Conservation (phyloP, 2,888 invertebrate genomes). For the Pyrochroa serraticornis region DNA sequence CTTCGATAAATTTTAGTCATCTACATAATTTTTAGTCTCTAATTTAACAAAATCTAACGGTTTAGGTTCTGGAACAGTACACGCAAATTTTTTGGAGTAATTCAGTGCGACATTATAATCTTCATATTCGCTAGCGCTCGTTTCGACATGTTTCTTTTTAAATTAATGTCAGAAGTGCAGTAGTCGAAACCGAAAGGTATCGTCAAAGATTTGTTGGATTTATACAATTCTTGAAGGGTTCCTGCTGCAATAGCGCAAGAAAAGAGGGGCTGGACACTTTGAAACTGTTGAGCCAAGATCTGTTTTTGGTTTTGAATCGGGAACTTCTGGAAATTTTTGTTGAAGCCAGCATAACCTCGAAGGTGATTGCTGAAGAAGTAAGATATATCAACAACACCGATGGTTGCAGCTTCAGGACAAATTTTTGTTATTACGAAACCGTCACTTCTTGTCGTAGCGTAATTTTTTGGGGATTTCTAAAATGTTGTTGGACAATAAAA, state of each 20-base stretch:
- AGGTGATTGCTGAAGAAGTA: conserved; percentile 20
- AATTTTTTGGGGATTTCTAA: no score
- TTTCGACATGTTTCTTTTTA: conserved; percentile 22
- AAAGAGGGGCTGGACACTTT: conserved; percentile 46
- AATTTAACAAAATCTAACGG: conserved; percentile 35
- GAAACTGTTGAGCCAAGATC: conserved; percentile 27
- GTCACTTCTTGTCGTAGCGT: no score
- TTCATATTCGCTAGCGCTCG: conserved; percentile 16
- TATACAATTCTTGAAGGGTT: conserved; percentile 44
- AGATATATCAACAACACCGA: not conserved
- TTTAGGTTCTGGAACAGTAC: conserved; percentile 35
- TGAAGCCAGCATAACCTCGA: conserved; percentile 13
- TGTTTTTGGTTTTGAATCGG: conserved; percentile 15
- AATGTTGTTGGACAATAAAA: no score
- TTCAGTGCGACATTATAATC: conserved; percentile 41
- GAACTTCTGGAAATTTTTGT: conserved; percentile 21
- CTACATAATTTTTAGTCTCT: conserved; percentile 39
- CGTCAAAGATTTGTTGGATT: conserved; percentile 46
- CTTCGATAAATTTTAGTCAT: conserved; percentile 45
- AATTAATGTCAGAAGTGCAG: conserved; percentile 44
- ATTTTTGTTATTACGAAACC: not conserved
- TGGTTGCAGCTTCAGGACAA: not conserved
- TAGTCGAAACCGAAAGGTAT: conserved; percentile 52
- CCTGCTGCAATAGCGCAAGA: conserved; percentile 45
- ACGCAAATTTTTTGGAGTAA: conserved; percentile 39